Evolutionary conservation across 2,797 vertebrate species (phyloP), one percentile per base, ranked within the genome.

Genomic region (Florisuga fusca): DNA sequence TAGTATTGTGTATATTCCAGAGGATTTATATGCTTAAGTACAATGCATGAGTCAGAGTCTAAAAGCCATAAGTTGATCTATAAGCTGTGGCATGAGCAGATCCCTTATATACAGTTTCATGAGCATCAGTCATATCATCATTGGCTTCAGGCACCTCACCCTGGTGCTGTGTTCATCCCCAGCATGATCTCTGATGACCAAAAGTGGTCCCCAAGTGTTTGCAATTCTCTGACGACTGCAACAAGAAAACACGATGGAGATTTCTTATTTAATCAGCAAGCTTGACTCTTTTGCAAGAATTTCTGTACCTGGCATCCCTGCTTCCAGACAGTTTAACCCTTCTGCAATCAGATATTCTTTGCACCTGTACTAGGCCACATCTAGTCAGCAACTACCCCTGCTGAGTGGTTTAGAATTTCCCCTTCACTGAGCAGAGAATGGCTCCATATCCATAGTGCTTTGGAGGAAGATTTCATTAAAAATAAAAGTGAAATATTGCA

Each of bases 211-310:
- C 19, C 12, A 33, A 27, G 15, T 10, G 15, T 50, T 74, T 2
- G 1, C 5, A 18, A 4, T 62, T 15, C 33, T n/a, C 0, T 1
- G 34, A 5, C 0, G 0, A 25, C 25, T 11, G 14, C 7, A 45
- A 18, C 14, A 46, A 46, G 25, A 64, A 58, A 63, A 53, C 19
- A 21, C 4, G 5, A 31, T 26, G 23, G 3, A 41, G 6, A 45
- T 62, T 67, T 45, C 26, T 73, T 61, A 26, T 8, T 34, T 72
- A 7, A 50, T 20, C 23, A 55, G 31, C 7, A 54, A 66, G 36
- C 20, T 29, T 41, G 2, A 21, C 7, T 21, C 5, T 82, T 23
- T 51, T 72, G 4, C 4, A 51, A 23, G 43, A 5, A 55, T 4
- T 27, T 82, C 8, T 43, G 13, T 12, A 34, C 8, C 12, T 45